Evolutionary conservation across 2,113 vertebrate genomes (phyloP).

Genomic region (Pycnonotus jocosus): DNA sequence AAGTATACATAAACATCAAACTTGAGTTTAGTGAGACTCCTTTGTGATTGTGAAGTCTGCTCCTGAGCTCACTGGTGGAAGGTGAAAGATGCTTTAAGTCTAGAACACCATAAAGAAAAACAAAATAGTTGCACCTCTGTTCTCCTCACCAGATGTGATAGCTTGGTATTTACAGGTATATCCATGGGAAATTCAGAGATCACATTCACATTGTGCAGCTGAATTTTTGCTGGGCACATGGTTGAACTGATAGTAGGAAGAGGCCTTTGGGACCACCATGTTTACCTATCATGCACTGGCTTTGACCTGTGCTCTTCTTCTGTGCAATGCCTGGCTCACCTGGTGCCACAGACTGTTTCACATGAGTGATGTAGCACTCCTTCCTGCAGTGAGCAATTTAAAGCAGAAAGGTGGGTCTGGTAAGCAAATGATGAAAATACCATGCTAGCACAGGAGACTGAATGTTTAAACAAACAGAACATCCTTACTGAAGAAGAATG

Average conservation of each 20-base stretch:
- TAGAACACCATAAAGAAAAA: not conserved
- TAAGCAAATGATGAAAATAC: not conserved
- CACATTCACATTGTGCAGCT: not conserved
- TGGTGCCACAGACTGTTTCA: not conserved
- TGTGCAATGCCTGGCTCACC: not conserved
- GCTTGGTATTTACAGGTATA: not conserved
- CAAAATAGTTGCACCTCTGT: fast-evolving
- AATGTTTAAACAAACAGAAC: not conserved
- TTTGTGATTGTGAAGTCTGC: not conserved
- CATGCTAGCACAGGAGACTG: fast-evolving
- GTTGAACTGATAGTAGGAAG: not conserved
- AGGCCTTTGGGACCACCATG: not conserved
- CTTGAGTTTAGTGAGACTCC: not conserved
- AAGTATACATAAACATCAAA: not conserved
- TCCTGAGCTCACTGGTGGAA: not conserved
- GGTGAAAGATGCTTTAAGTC: not conserved
- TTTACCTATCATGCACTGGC: fast-evolving
- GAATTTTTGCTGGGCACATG: not conserved
- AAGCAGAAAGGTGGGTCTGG: not conserved
- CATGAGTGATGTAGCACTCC: not conserved
- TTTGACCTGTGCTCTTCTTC: not conserved
- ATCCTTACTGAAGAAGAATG: not conserved
- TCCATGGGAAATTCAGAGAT: not conserved
- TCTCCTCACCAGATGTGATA: not conserved
- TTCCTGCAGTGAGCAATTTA: not conserved